Evolutionary conservation across 1,140 invertebrate species (phyloP).

Genomic region (Penaeus chinensis): DNA sequence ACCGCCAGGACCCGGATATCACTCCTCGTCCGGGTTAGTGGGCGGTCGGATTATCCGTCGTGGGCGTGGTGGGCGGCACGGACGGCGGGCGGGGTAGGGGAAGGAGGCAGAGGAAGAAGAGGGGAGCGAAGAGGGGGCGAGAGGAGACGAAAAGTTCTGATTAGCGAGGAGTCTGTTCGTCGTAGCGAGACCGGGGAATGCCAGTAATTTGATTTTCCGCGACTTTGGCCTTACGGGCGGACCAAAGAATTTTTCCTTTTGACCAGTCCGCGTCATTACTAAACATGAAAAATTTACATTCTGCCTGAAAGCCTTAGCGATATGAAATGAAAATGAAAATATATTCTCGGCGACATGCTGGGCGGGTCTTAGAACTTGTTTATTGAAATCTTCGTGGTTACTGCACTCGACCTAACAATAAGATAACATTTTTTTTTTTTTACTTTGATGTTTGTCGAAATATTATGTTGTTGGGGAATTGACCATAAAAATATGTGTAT

Average conservation of each 20-base stretch:
- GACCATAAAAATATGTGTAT: background rate
- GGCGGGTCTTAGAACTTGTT: conserved; percentile 7
- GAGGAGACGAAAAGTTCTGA: background rate
- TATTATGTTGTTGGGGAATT: too few species aligned
- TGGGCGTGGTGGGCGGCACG: background rate
- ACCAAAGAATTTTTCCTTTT: conserved; percentile 45
- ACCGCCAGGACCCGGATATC: background rate
- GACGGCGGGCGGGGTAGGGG: background rate
- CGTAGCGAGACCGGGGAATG: conserved; percentile 28
- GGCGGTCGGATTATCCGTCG: background rate
- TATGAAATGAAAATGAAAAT: conserved; percentile 56
- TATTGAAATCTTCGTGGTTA: conserved; percentile 43
- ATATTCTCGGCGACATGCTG: conserved; percentile 31
- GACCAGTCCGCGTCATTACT: conserved; percentile 53
- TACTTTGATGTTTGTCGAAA: too few species aligned
- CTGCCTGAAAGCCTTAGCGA: conserved; percentile 53
- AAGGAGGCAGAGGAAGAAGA: background rate
- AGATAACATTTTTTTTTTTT: too few species aligned
- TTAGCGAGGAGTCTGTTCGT: conserved; percentile 15
- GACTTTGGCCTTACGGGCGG: conserved; percentile 16
- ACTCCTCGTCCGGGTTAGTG: background rate
- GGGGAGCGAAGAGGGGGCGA: background rate
- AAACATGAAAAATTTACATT: conserved; percentile 60
- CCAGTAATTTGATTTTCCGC: conserved; percentile 51
- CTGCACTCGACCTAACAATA: conserved; percentile 9